Base-by-base conservation (phyloP, 2,797 vertebrate genomes). In the Helicolenus hilgendorfi region DNA sequence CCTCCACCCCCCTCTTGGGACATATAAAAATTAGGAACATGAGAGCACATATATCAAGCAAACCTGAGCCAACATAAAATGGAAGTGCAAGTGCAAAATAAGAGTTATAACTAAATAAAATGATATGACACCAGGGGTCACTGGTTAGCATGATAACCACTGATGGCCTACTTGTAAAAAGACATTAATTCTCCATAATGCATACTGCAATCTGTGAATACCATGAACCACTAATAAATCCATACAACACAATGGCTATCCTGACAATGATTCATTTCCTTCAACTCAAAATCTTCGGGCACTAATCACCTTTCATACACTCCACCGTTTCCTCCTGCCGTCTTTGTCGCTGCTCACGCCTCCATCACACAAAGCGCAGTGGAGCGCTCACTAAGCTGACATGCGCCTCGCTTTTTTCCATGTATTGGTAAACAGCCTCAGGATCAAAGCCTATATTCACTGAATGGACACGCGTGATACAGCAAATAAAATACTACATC, bases 351-450 rank as follows among this genome's bases (percentile, higher is more conserved):
- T 94, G 93, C 87, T 95, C 90, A 88, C 79, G 92, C 93, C 94
- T 96, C 95, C 95, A 83, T 96, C 96, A 94, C 92, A 89, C 95
- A 96, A 96, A 96, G 94, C 94, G 65, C 96, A 95, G 91, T 79
- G 93, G 89, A 91, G 92, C 77, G 74, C 78, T 85, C 90, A 81
- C 81, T 79, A 85, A 70, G 81, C 83, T 82, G 74, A 79, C 80
- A 85, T 84, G 82, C 31, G 33, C 20, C 64, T 81, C 58, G 56
- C 72, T 67, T 55, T 72, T 81, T 18, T 22, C n/a, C 59, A 49
- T 70, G 59, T 72, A 35, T 63, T 27, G 60, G 55, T 73, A 74
- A 81, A 84, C 72, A 81, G 70, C 85, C 82, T 73, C 69, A 36
- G 71, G 58, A 14, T 49, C 3, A 2, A 24, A 62, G 53, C 18